Base-by-base conservation (phyloP, 1,140 invertebrate genomes). In the Heliconius eleuchia region DNA sequence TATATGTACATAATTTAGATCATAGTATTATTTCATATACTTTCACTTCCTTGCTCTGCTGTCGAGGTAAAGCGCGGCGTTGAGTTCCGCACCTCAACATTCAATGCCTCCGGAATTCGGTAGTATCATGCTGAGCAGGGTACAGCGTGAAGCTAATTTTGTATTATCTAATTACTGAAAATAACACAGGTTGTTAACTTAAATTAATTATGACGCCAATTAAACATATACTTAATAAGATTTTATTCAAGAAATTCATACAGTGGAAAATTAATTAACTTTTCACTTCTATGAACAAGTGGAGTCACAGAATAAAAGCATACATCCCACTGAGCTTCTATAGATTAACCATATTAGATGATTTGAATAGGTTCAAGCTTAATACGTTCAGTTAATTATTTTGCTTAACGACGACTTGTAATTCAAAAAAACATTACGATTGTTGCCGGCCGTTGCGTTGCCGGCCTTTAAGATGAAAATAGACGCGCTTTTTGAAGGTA, bases 241-340 rank as follows among this genome's bases (percentile, higher is more conserved):
- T 87, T 84, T 90, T 89, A 87, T 88, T 87, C 89, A 89, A 89
- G 88, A 88, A 90, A 82, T 90, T 88, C 78, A 80, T 88, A 83
- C 85, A 91, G 89, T 93, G 90, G 92, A 91, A 94, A 94, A 94
- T 94, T 94, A 92, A 94, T 94, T 92, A 92, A 92, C 91, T 87
- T 93, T 91, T 89, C 60, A 79, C 73, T 79, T 86, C 88, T 88
- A 81, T 83, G 85, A 82, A 84, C 83, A 66, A 66, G 23, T 66
- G 23, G 76, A 87, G 85, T 84, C 57, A 77, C 80, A 85, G 87
- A 88, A 89, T 89, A 88, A 91, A 85, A 84, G 76, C 77, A 85
- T 86, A 90, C 90, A 91, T 91, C 87, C 87, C 88, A 89, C 83
- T 91, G 91, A 90, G 81, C 88, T 88, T 89, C 87, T 87, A 89